These are phyloP conservation scores for Pontoporia blainvillei DNA, from an alignment of 2,113 vertebrate genomes.

Conservation along the genomic window DNA sequence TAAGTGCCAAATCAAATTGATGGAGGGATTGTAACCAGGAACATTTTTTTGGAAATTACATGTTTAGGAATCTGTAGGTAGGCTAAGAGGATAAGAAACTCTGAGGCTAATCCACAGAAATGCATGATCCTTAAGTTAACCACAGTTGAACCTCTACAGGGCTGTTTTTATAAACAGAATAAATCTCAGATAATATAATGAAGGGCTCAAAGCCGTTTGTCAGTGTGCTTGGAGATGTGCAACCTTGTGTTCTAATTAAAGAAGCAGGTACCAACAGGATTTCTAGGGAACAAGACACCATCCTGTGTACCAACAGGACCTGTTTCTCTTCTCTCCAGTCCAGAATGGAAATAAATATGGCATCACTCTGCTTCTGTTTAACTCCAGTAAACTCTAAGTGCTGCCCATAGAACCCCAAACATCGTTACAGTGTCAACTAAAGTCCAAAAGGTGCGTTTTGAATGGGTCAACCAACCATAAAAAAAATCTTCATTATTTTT, in stretches of 20 bases:
- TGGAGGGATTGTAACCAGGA: slow-evolving; percentile 39
- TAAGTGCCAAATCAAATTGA: not conserved
- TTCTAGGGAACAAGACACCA: not conserved
- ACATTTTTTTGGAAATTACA: slow-evolving; percentile 59
- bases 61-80: slow-evolving; percentile 59
- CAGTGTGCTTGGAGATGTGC: not conserved
- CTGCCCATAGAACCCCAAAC: not conserved
- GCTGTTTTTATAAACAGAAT: slow-evolving; percentile 56
- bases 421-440: not conserved
- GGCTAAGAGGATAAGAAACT: slow-evolving; percentile 12
- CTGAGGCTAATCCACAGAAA: slow-evolving; percentile 53
- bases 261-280: not conserved
- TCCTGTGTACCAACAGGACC: not conserved
- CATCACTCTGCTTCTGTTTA: not conserved
- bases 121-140: slow-evolving; percentile 44
- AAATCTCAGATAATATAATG: slow-evolving; percentile 49
- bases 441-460: not conserved
- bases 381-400: not conserved
- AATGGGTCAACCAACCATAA: not conserved
- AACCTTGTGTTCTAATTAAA: not conserved
- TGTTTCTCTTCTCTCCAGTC: not conserved
- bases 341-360: not conserved
- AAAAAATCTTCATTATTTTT: not conserved
- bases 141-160: slow-evolving; percentile 22
- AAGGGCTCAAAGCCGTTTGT: slow-evolving; percentile 22